phyloP scores from a whole-genome alignment of 2,113 vertebrate species.

The Eudorcas thomsonii region DNA sequence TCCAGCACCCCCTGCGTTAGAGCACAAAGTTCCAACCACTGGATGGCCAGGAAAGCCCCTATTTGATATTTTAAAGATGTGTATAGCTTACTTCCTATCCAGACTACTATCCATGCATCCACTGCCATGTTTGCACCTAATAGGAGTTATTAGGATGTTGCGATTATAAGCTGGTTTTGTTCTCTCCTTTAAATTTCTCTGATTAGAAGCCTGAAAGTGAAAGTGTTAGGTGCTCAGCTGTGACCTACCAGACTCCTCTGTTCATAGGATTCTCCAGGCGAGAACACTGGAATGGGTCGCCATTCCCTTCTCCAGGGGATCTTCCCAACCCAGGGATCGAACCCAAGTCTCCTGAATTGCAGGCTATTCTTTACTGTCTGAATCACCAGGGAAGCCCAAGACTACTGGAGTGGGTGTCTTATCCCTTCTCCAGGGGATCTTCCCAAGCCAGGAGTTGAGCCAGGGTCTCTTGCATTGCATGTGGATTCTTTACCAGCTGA shows the following conservation, averaged over 20 bases:
- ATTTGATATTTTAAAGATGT: neutral
- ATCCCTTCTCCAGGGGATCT: neutral
- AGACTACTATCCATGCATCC: neutral
- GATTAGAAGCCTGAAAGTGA: neutral
- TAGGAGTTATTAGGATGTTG: neutral
- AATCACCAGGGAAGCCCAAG: neutral
- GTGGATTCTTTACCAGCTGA: neutral
- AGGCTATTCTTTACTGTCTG: neutral
- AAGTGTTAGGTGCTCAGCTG: neutral
- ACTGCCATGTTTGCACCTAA: accelerated
- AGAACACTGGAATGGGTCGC: neutral
- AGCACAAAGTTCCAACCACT: neutral
- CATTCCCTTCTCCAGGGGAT: neutral
- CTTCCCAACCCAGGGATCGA: neutral
- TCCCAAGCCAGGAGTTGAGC: neutral
- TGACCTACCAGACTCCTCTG: neutral
- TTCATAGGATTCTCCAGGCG: neutral
- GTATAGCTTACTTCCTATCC: neutral
- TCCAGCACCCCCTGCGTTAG: neutral
- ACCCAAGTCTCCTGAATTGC: neutral
- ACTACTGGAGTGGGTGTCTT: neutral
- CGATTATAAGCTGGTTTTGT: neutral
- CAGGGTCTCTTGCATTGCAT: neutral
- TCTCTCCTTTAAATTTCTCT: neutral
- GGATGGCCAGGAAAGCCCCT: neutral